Evolutionary conservation across 2,888 invertebrate species (phyloP).

Genomic region (Dexiosoma caninum): DNA sequence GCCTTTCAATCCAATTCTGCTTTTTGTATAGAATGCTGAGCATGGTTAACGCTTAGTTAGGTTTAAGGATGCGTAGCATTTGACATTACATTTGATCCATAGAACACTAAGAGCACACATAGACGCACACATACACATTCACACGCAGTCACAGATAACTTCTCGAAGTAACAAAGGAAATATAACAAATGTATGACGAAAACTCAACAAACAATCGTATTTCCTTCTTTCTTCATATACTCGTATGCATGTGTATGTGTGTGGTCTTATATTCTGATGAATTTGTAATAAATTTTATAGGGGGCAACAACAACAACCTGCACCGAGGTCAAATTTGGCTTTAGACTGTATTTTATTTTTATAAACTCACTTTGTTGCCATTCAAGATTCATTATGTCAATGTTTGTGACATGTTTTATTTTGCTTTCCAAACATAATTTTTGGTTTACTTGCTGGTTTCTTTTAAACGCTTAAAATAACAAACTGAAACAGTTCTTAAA

Average conservation of each 20-base stretch:
- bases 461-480: not conserved
- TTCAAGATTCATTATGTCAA: slow-evolving; percentile 1
- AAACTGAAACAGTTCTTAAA: not conserved
- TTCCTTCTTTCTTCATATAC: too few species aligned
- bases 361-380: not conserved
- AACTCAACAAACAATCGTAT: slow-evolving; percentile 27
- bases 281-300: slow-evolving; percentile 16
- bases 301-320: slow-evolving; percentile 17
- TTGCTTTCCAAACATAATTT: not conserved
- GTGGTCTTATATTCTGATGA: slow-evolving; percentile 32
- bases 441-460: not conserved
- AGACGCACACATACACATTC: not conserved
- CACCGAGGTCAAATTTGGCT: slow-evolving; percentile 40
- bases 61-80: slow-evolving; percentile 61
- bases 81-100: slow-evolving; percentile 58
- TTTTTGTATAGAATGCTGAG: slow-evolving; percentile 51
- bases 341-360: slow-evolving; percentile 18
- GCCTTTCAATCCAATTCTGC: not conserved
- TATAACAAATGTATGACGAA: slow-evolving; percentile 25
- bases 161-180: not conserved
- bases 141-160: not conserved
- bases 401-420: not conserved
- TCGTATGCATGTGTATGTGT: too few species aligned
- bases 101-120: not conserved
- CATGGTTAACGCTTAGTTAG: slow-evolving; percentile 64